These are phyloP conservation scores for Drosophila anomalata DNA, from an alignment of 2,888 invertebrate species.

Conservation along the genomic window DNA sequence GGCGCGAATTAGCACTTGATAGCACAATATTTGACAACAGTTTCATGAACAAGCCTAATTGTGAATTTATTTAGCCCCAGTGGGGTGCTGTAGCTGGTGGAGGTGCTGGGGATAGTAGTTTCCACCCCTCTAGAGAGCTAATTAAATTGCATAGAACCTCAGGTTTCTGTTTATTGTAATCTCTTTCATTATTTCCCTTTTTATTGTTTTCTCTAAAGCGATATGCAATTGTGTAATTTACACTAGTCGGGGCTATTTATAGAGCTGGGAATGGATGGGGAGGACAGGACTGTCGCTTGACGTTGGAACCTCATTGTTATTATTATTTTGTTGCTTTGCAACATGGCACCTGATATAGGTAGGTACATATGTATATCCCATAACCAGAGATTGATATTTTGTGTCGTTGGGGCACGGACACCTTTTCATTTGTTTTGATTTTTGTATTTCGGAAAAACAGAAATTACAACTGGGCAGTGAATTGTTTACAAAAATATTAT, in stretches of 20 bases:
- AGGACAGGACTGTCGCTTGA: conserved; percentile 1
- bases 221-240: conserved; percentile 48
- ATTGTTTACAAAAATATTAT: conserved; percentile 17
- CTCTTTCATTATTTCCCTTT: conserved; percentile 1
- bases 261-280: conserved; percentile 3
- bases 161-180: conserved; percentile 21
- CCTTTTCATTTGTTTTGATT: conserved; percentile 65
- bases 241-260: conserved; percentile 35
- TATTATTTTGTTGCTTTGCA: conserved; percentile 21
- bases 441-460: conserved; percentile 13
- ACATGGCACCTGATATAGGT: conserved; percentile 1
- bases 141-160: conserved; percentile 43
- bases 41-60: conserved; percentile 34
- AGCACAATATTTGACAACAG: conserved; percentile 25
- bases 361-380: too few species aligned
- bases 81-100: neutral
- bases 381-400: conserved; percentile 53
- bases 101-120: too few species aligned
- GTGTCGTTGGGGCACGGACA: conserved; percentile 51
- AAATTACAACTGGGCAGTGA: conserved; percentile 33
- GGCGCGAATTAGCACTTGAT: conserved; percentile 24
- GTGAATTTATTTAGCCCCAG: conserved; percentile 37
- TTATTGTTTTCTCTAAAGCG: conserved; percentile 19
- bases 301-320: conserved; percentile 26
- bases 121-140: conserved; percentile 11